A percentile compares a stretch with the other conserved stretches of the same genome.
These are phyloP conservation scores for Labroides dimidiatus DNA, from an alignment of 2,797 vertebrate species.

Conservation along the genomic window DNA sequence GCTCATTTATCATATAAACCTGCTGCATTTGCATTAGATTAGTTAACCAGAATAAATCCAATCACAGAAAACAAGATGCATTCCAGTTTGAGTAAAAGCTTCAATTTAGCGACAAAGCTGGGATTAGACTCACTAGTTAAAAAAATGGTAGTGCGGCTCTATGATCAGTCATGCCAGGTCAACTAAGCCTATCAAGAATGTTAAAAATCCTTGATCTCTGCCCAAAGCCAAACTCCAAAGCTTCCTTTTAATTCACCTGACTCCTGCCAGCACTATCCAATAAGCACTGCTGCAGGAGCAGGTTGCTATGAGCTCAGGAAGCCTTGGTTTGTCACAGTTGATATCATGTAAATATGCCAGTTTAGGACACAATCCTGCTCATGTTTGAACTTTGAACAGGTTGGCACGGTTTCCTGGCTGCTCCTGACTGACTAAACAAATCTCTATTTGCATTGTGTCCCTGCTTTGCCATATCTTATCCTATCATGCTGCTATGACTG, in stretches of 20 bases:
- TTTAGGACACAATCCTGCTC: background rate
- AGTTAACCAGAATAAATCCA: slow-evolving; percentile 41
- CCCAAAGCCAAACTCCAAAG: slow-evolving; percentile 61
- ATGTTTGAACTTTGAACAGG: slow-evolving; percentile 20
- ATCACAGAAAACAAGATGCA: slow-evolving; percentile 42
- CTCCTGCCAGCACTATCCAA: slow-evolving; percentile 45
- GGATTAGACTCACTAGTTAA: slow-evolving; percentile 52
- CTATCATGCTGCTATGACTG: background rate
- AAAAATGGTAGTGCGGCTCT: slow-evolving; percentile 54
- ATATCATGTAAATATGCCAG: slow-evolving; percentile 22
- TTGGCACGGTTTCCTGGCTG: slow-evolving; percentile 12
- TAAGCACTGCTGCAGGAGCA: slow-evolving; percentile 17
- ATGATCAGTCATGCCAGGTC: slow-evolving; percentile 73
- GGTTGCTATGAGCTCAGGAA: background rate
- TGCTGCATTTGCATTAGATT: slow-evolving; percentile 39
- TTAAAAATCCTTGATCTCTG: slow-evolving; percentile 68
- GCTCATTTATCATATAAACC: slow-evolving; percentile 32
- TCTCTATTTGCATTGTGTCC: slow-evolving; percentile 28
- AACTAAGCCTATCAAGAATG: slow-evolving; percentile 75
- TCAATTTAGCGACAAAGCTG: slow-evolving; percentile 46
- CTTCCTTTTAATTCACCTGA: slow-evolving; percentile 52
- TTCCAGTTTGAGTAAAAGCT: slow-evolving; percentile 43
- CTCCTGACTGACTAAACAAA: slow-evolving; percentile 28
- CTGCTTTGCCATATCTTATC: slow-evolving; percentile 17
- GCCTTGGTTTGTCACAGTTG: slow-evolving; percentile 12